Base-by-base conservation (phyloP, 1,140 invertebrate genomes). In the Ceratosolen fusciceps region DNA sequence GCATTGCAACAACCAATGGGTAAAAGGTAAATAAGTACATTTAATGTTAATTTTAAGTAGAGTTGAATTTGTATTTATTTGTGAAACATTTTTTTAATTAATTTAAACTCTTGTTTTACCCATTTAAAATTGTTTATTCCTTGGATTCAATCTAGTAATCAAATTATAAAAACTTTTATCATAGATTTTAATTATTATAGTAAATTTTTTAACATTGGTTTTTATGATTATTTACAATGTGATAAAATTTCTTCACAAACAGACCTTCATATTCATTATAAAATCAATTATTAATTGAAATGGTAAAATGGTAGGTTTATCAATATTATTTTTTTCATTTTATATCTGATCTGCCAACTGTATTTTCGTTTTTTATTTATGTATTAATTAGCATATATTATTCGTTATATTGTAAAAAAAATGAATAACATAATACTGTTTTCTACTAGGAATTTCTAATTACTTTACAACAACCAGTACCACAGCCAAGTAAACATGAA, bases 401-500 rank as follows among this genome's bases (percentile, higher is more conserved):
- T 5, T 47, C 5, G 12, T 68, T 26, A 52, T 10, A 10, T 54
- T 29, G 24, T 58, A n/a, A 26, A 26, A n/a, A n/a, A 60, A 60
- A 31, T 60, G 31, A 49, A n/a, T 73, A 26, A 58, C 19, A 54
- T 74, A 0, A 52, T 37, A 56, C 39, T 58, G 16, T 58, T 9
- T 67, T 49, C 65, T 65, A 26, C 70, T 81, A 95, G 88, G 96
- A 98, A 87, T 98, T 98, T 89, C 92, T 94, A 19, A 97, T 98
- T 73, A 95, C 93, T 0, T 91, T 99, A 0, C 93, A 93, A 85
- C 96, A 98, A 87, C 96, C 98, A 0, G 97, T 99, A 0, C 98
- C 98, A 3, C 97, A 99, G 88, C 96, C 97, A 19, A 96, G 96
- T 82, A 96, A 96, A 86, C 98, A 99, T 84, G 96, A 98, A 88